Conservation (phyloP, 2,113 vertebrate genomes). For the Hystrix brachyura region DNA sequence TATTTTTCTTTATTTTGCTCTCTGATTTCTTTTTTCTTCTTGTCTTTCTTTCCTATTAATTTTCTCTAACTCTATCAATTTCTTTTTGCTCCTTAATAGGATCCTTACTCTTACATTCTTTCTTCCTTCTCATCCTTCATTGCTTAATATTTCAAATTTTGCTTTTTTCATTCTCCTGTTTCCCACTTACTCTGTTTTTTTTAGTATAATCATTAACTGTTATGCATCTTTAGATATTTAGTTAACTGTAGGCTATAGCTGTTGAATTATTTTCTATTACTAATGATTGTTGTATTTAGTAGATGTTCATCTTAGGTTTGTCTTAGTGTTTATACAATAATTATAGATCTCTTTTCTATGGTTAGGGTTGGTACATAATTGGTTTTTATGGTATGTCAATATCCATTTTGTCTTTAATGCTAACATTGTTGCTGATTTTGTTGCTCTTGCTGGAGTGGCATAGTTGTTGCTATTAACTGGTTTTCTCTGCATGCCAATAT, state of each 20-base stretch:
- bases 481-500: background rate
- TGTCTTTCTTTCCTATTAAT: background rate
- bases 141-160: background rate
- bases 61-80: background rate
- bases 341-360: background rate
- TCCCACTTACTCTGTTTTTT: background rate
- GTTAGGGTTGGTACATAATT: background rate
- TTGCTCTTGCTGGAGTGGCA: background rate
- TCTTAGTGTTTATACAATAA: background rate
- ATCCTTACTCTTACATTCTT: background rate
- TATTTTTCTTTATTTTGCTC: background rate
- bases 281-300: background rate
- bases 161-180: background rate
- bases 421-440: background rate
- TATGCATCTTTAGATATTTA: background rate
- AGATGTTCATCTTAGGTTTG: background rate
- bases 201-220: background rate
- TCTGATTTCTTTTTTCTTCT: background rate
- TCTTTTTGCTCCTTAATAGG: background rate
- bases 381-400: background rate
- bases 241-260: background rate
- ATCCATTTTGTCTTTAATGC: background rate
- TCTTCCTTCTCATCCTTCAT: background rate
- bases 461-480: background rate
- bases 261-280: background rate